A percentile compares a stretch with the other conserved stretches of the same genome.
Evolutionary conservation across 2,113 vertebrate species (phyloP).

Genomic region (Psephotus haematonotus): DNA sequence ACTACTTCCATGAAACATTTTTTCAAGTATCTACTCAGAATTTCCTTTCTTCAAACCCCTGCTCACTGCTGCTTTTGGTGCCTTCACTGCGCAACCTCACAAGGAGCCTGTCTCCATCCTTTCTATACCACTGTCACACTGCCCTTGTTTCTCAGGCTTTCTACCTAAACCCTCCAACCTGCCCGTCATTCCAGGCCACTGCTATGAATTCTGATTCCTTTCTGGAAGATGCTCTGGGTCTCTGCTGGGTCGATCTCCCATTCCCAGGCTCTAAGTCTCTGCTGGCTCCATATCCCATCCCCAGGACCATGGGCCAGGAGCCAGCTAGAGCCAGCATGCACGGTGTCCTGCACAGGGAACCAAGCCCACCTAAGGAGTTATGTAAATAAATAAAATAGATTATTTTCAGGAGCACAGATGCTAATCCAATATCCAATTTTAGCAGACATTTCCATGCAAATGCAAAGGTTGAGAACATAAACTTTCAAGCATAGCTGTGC

Average conservation of each 20-base stretch:
- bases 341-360: not conserved
- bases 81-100: accelerated
- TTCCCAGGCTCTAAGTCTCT: not conserved
- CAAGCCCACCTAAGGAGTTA: not conserved
- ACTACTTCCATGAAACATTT: not conserved
- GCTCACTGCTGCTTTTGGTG: not conserved
- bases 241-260: not conserved
- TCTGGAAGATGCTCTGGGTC: not conserved
- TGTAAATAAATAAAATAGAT: not conserved
- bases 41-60: not conserved
- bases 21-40: not conserved
- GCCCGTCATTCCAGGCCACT: accelerated
- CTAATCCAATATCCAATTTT: not conserved
- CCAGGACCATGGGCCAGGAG: too few relatives aligned
- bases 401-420: not conserved
- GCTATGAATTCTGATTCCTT: too few relatives aligned
- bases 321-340: not conserved
- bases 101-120: not conserved
- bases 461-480: not conserved
- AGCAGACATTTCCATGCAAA: not conserved
- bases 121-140: accelerated
- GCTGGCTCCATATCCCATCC: not conserved
- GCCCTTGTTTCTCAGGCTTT: not conserved
- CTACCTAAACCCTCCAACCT: not conserved
- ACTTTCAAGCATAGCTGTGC: not conserved